Evolutionary conservation across 2,113 vertebrate species (phyloP).

Genomic region (Xerus inauris): DNA sequence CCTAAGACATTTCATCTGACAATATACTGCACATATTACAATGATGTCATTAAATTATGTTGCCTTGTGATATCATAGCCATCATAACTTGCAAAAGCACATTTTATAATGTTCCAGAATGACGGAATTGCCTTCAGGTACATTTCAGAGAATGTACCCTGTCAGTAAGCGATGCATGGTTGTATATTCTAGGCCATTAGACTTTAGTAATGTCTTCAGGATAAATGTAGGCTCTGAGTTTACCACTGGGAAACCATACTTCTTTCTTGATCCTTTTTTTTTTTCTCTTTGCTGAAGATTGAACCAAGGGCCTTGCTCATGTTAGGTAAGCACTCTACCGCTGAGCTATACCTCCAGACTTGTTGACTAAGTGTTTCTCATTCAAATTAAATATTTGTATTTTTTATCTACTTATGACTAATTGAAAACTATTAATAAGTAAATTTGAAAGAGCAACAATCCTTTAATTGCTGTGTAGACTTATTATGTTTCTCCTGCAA

Average conservation of each 20-base stretch:
- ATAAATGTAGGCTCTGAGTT: background rate
- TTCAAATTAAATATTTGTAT: constrained; percentile 32
- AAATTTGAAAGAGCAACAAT: background rate
- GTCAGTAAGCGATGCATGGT: background rate
- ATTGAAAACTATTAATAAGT: background rate
- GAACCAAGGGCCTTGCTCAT: background rate
- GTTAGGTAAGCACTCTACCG: background rate
- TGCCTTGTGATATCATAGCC: background rate
- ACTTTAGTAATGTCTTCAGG: background rate
- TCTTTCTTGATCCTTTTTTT: background rate
- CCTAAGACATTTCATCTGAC: background rate
- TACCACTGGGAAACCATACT: background rate
- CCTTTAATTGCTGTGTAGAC: background rate
- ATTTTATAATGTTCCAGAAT: background rate
- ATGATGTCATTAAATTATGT: background rate
- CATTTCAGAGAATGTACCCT: background rate
- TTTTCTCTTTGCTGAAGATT: too few relatives aligned
- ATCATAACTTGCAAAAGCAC: background rate
- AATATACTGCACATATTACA: background rate
- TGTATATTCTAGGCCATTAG: background rate
- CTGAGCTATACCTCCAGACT: too few relatives aligned
- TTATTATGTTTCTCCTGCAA: background rate
- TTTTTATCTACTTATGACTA: background rate
- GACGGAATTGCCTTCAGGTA: background rate
- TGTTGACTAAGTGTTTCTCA: background rate